Percentiles rank a stretch among this genome's conserved stretches.
Evolutionary conservation across 2,888 invertebrate genomes (phyloP).

Genomic region (Frankliniella fusca): DNA sequence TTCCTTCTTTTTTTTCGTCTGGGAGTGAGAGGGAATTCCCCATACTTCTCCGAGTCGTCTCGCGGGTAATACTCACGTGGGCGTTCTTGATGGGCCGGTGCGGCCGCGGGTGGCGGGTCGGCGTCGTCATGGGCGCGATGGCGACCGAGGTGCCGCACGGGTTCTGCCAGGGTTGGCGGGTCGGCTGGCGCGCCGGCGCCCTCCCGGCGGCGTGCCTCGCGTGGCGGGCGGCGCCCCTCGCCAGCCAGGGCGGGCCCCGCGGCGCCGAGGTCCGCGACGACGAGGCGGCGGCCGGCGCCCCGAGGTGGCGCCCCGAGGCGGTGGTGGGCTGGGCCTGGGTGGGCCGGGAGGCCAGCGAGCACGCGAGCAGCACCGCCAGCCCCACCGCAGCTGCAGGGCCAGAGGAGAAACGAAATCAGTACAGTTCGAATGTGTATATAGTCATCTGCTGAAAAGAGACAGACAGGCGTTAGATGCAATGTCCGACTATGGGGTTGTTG

Average conservation of each 20-base stretch:
- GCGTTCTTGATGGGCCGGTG: constrained; percentile 40
- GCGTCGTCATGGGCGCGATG: constrained; percentile 41
- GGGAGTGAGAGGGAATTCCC: no score
- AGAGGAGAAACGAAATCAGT: not conserved
- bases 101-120: constrained; percentile 44
- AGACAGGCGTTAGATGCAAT: no score
- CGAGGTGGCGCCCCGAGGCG: not conserved
- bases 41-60: no score
- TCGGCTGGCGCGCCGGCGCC: constrained; percentile 32
- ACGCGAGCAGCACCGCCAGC: constrained; percentile 31
- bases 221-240: not conserved
- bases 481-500: no score
- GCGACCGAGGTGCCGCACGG: constrained; percentile 46
- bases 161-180: constrained; percentile 45
- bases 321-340: constrained; percentile 15
- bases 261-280: not conserved
- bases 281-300: not conserved
- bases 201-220: not conserved
- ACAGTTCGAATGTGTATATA: no score
- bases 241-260: constrained; percentile 4
- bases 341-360: constrained; percentile 31
- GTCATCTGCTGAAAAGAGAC: no score
- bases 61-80: not conserved
- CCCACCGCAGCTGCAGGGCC: constrained; percentile 18
- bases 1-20: no score